phyloP scores from a whole-genome alignment of 1,140 invertebrate species.

The Drosophila hydei region DNA sequence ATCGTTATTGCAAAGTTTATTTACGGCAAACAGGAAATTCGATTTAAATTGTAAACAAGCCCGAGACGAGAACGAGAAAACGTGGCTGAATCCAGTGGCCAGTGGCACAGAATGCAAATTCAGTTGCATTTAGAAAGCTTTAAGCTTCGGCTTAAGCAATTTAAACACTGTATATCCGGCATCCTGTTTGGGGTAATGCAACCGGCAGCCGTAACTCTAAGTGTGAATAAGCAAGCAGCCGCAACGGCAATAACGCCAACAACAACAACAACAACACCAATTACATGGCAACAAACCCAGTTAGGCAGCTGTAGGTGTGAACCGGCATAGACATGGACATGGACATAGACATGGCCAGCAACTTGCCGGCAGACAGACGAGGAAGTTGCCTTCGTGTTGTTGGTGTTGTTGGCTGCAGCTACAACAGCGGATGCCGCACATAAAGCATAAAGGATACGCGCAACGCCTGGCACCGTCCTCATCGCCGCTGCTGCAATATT shows the following conservation, averaged over 20 bases:
- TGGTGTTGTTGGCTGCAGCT: slow-evolving; percentile 18
- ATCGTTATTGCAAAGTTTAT: slow-evolving; percentile 54
- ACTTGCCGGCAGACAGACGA: slow-evolving; percentile 20
- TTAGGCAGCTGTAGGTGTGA: slow-evolving; percentile 58
- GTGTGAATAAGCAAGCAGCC: slow-evolving; percentile 65
- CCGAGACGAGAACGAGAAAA: slow-evolving; percentile 11
- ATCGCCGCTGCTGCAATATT: slow-evolving; percentile 57
- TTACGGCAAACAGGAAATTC: slow-evolving; percentile 74
- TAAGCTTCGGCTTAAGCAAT: slow-evolving; percentile 69
- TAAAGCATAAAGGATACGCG: slow-evolving; percentile 74
- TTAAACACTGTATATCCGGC: slow-evolving; percentile 78
- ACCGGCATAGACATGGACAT: slow-evolving; percentile 37
- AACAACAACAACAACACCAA: slow-evolving; percentile 57
- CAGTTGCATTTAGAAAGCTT: slow-evolving; percentile 56
- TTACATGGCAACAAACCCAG: slow-evolving; percentile 57
- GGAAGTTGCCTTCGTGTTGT: neutral
- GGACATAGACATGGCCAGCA: neutral
- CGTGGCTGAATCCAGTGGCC: slow-evolving; percentile 4
- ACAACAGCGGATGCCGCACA: slow-evolving; percentile 67
- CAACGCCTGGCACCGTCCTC: slow-evolving; percentile 23
- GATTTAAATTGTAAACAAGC: slow-evolving; percentile 81
- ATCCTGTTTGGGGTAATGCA: slow-evolving; percentile 62
- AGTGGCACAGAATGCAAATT: slow-evolving; percentile 59
- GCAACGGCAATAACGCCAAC: slow-evolving; percentile 44
- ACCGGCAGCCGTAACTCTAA: slow-evolving; percentile 45